Percentiles rank a stretch among this genome's conserved stretches.
Conservation (phyloP, 2,888 invertebrate species). For the Deilephila porcellus region DNA sequence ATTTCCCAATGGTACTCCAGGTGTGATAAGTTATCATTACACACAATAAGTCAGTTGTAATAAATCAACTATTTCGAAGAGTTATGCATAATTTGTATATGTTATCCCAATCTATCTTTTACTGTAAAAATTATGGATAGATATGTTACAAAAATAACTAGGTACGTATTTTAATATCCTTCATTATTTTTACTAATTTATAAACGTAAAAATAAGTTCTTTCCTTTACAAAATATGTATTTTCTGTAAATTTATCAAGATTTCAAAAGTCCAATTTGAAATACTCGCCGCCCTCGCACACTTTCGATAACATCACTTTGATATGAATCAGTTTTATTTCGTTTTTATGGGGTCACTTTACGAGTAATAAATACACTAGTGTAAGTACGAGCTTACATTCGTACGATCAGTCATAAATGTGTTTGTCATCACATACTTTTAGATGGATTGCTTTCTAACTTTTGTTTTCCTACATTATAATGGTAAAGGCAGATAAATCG, state of each 20-base stretch:
- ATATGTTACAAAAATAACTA: no score
- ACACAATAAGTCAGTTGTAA: no score
- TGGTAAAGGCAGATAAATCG: neutral
- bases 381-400: constrained; percentile 19
- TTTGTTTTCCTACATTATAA: neutral
- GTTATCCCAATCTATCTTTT: no score
- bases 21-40: no score
- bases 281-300: constrained; percentile 37
- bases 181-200: no score
- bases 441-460: neutral
- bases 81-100: no score
- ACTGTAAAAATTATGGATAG: no score
- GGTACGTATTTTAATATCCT: no score
- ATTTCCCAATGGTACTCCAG: no score
- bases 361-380: constrained; percentile 54
- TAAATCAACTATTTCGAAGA: no score
- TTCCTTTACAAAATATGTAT: neutral
- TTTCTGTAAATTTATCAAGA: neutral
- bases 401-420: constrained; percentile 5
- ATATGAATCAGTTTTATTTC: constrained; percentile 61
- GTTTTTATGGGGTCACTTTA: constrained; percentile 59
- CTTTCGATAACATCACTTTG: constrained; percentile 53
- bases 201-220: no score
- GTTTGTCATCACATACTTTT: constrained; percentile 20
- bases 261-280: constrained; percentile 12